Conservation (phyloP, 2,113 vertebrate genomes). For the Irena cyanogastra region DNA sequence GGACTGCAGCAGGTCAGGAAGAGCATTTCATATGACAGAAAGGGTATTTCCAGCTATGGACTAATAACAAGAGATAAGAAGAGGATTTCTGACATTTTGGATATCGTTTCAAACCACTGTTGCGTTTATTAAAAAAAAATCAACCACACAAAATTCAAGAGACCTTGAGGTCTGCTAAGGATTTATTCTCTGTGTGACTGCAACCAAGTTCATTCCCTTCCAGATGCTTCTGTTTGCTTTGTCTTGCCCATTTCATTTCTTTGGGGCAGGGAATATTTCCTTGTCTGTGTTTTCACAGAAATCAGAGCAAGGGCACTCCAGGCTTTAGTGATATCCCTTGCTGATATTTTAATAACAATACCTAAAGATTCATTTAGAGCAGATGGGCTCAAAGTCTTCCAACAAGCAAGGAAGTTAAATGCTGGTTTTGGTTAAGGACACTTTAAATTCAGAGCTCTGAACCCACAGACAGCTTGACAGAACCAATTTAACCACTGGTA, state of each 20-base stretch:
- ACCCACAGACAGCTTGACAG: background rate
- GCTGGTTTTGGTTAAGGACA: background rate
- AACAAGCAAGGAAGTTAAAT: background rate
- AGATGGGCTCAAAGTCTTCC: background rate
- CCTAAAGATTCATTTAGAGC: background rate
- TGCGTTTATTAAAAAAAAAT: background rate
- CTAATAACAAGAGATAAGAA: background rate
- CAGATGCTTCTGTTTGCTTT: conserved; percentile 16
- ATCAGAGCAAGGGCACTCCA: background rate
- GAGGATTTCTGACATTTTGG: background rate
- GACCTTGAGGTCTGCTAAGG: background rate
- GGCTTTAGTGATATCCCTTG: background rate
- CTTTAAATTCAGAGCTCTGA: background rate
- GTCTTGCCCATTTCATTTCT: background rate
- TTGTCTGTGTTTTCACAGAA: conserved; percentile 1
- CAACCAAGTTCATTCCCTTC: background rate
- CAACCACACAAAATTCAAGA: background rate
- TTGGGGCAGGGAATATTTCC: background rate
- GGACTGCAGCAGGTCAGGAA: background rate
- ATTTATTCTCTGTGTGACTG: background rate
- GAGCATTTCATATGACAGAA: background rate
- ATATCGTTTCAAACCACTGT: background rate
- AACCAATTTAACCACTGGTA: background rate
- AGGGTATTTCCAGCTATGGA: background rate
- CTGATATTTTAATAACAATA: background rate